Evolutionary conservation across 2,113 vertebrate species (phyloP), one percentile per base, ranked within the genome.

Genomic region (Ancistrus triradiatus): DNA sequence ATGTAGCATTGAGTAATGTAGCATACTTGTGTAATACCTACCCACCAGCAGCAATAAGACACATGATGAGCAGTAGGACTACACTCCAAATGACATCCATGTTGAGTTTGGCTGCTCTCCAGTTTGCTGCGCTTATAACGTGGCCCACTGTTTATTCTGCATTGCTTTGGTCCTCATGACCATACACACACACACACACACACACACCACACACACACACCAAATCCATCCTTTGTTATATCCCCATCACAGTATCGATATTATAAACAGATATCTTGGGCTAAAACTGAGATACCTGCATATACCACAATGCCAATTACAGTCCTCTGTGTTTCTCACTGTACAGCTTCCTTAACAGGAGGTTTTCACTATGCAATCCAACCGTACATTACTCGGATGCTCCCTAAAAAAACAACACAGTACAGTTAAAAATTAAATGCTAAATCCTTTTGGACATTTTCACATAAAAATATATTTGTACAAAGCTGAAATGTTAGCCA

Each of bases 131-230:
- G 86, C 25, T 98, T 98, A 43, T 94, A 95, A 57, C 91, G 83
- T 0, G 91, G 90, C 0, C 93, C 92, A 0, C 83, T 91, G 78
- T 97, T n/a, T 96, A 83, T 98, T 98, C 83, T 97, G 88, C 93
- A 97, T 95, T 4, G 94, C 90, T 87, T 98, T 98, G 53, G 95
- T 98, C 81, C n/a, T 98, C 95, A 78, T 97, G 95, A 63, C 95
- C 95, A 74, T 61, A 13, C 42, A 42, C 68, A 46, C 2, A 27
- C 22, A 44, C 14, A 28, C n/a, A 35, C 27, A 19, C n/a, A n/a
- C n/a, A n/a, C n/a, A n/a, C n/a, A n/a, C n/a, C n/a, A n/a, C n/a
- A n/a, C n/a, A n/a, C n/a, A n/a, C n/a, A n/a, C n/a, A n/a, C n/a
- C n/a, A n/a, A 40, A 14, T 22, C 31, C 31, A 33, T n/a, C n/a